These are phyloP conservation scores for Trichacis sp. DNA, from an alignment of 2,888 invertebrate genomes.

Conservation along the genomic window DNA sequence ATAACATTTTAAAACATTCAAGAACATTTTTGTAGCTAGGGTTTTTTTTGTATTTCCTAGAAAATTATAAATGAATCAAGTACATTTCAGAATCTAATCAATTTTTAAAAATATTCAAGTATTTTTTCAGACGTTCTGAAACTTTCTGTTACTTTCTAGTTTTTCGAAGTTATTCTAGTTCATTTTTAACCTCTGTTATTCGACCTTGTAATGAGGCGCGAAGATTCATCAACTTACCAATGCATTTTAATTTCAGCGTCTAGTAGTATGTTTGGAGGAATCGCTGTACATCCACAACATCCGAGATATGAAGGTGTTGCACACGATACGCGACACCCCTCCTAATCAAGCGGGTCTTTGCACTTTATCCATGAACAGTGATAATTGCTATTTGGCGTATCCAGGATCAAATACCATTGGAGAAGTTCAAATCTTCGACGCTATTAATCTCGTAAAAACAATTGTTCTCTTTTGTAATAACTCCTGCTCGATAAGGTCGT, in stretches of 20 bases:
- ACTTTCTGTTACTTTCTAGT: no score
- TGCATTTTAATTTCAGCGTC: constrained; percentile 73
- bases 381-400: constrained; percentile 95
- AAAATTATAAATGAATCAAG: no score
- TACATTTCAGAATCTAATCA: no score
- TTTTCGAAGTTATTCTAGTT: background rate
- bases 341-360: constrained; percentile 93
- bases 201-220: background rate
- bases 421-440: constrained; percentile 96
- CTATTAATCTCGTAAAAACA: constrained; percentile 81
- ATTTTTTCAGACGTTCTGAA: no score
- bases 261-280: constrained; percentile 97
- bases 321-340: constrained; percentile 98
- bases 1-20: no score
- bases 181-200: background rate
- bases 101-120: no score
- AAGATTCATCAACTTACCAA: background rate
- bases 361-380: constrained; percentile 89
- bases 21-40: no score
- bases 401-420: constrained; percentile 94
- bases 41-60: no score
- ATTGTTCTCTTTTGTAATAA: no score
- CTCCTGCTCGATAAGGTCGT: no score
- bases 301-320: constrained; percentile 96
- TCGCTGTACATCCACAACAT: constrained; percentile 98